Base-by-base conservation (phyloP, 2,797 vertebrate genomes). In the Otus scops region DNA sequence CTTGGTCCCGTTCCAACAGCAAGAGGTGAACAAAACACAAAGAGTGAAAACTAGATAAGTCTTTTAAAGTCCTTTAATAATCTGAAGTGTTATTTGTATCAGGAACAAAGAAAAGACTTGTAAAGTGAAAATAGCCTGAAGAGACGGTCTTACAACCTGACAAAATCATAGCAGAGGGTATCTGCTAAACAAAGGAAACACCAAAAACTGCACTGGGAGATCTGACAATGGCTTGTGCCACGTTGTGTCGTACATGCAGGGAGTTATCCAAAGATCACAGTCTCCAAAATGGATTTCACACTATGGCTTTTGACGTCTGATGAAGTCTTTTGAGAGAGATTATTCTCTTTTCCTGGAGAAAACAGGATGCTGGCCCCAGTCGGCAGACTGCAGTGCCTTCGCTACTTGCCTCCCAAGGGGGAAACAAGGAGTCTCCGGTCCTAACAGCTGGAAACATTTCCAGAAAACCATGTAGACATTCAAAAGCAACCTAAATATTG, bases 211-310 rank as follows among this genome's bases (percentile, higher is more conserved):
- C 9, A 0, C 4, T 24, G 43, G 36, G 30, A 47, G 68, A 39
- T 48, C 3, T 57, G 56, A 45, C 18, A 2, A 6, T 10, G 36
- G 17, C 11, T 63, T 34, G 59, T 82, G 81, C 92, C 80, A 3
- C 1, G 9, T 50, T 71, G 88, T 38, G 69, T 68, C 0, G 0
- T 23, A 48, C 27, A 5, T 0, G 10, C 43, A 48, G 51, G 50
- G 70, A 69, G 32, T 56, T 67, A 24, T 59, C 39, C 34, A 28
- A 76, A 75, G 69, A 93, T 57, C 73, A 41, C n/a, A 19, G 47
- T 28, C 65, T 90, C 88, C 83, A 53, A 85, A 92, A 64, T 50
- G 64, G 41, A 77, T 91, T 89, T 95, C 88, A 53, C 74, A 53
- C 61, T 17, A 2, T 11, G 47, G 67, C 47, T 92, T 90, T 68